These are phyloP conservation scores for Plotosus lineatus DNA, from an alignment of 2,113 vertebrate genomes.

Conservation along the genomic window DNA sequence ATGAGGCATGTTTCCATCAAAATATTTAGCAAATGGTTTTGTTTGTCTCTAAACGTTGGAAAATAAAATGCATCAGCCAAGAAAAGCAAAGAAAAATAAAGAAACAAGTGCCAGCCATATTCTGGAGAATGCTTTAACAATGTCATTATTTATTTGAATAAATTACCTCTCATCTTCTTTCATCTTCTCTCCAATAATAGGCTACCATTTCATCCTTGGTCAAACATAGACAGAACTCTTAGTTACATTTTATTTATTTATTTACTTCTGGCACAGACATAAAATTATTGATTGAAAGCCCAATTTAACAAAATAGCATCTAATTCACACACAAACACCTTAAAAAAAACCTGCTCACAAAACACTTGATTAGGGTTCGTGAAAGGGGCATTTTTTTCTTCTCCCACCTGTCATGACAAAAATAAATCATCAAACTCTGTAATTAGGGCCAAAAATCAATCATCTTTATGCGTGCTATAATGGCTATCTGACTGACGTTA, in stretches of 20 bases:
- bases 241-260: background rate
- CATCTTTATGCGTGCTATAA: conserved; percentile 6
- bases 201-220: background rate
- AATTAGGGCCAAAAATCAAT: conserved; percentile 32
- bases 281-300: background rate
- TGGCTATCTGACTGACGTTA: conserved; percentile 35
- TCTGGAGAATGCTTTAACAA: background rate
- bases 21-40: background rate
- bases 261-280: background rate
- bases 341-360: background rate
- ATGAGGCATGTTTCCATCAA: background rate
- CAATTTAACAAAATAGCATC: background rate
- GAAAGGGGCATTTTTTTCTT: background rate
- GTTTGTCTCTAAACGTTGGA: background rate
- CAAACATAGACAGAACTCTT: too few species aligned
- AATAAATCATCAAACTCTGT: conserved; percentile 13
- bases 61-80: background rate
- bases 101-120: background rate
- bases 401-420: background rate
- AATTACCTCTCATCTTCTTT: background rate
- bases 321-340: background rate
- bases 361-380: background rate
- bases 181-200: background rate
- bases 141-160: background rate
- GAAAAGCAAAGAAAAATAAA: background rate